Base-by-base conservation (phyloP, 2,113 vertebrate genomes). In the Cottus gobio region DNA sequence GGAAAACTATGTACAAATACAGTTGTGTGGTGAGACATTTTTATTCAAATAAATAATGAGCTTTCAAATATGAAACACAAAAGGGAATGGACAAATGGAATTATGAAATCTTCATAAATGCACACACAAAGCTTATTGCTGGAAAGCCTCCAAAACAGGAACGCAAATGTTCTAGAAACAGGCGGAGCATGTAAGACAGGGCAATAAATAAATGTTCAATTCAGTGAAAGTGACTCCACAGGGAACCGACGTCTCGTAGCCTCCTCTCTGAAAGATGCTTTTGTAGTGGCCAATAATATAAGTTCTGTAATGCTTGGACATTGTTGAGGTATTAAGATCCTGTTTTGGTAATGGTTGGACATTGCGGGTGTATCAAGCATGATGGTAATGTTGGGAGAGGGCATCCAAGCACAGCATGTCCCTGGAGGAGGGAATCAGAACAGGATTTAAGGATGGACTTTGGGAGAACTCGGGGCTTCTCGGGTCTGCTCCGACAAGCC, bases 21-120 rank as follows among this genome's bases (percentile, higher is more conserved):
- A 5, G 8, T 44, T 39, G 7, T 44, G 39, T 30, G 44, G 44
- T 37, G 28, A 20, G 42, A 24, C n/a, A 34, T 46, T 50, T 61
- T 70, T 52, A 78, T 70, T 78, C 7, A 69, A 78, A 78, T 70
- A 70, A 61, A 77, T 37, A 48, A 68, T 2, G 34, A 52, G 31
- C 34, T 34, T 44, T 31, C 4, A 20, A 30, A 58, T 57, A 4
- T 37, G 2, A 68, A 48, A 48, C n/a, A 34, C 24, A 46, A 78
- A 52, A n/a, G 4, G 6, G 12, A 12, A 39, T 2, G 8, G 13
- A 58, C 28, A 66, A 66, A 77, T 39, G 39, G 12, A 46, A 30
- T 46, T 31, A 46, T 71, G 54, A 31, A 28, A 50, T 34, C 28
- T 30, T 48, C 10, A 65, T 30, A 37, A 34, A 68, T 31, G 20